Base-by-base conservation (phyloP, 1,140 invertebrate genomes). In the Drosophila takahashii region DNA sequence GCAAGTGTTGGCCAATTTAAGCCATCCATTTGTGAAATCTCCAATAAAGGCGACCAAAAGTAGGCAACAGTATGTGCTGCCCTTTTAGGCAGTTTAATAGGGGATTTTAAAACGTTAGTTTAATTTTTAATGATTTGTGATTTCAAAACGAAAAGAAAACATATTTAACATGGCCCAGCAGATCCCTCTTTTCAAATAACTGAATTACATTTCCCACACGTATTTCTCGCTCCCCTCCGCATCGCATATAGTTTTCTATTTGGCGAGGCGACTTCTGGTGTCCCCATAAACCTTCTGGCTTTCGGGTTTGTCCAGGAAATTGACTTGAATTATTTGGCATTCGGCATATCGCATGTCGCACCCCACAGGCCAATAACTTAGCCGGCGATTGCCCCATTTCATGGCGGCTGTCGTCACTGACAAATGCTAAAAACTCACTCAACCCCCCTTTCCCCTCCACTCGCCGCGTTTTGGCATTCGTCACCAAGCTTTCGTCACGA, bases 241-340 rank as follows among this genome's bases (percentile, higher is more conserved):
- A 36, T 13, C 15, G 4, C 18, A 22, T 22, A 22, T 15, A 37
- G 5, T 27, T 9, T n/a, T 53, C 48, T 54, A 53, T 53, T 53
- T 53, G 61, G 36, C 44, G 44, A 29, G 56, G 36, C 44, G 57
- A 29, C 57, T 32, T 47, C 32, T 48, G 61, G 9, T 34, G 39
- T 29, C 11, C 13, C 50, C 37, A 15, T 13, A 37, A 26, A 22
- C 47, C 37, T 47, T 34, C 54, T 37, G 11, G 41, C 13, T 18
- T 34, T 18, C 22, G 54, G 57, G 69, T 32, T 73, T 65, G 60
- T 57, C 53, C 71, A 65, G 72, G 72, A 75, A 75, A 76, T 76
- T 67, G 73, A 76, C 73, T 67, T 76, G 73, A 76, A 76, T 67
- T 76, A 76, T 76, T 76, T 77, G 61, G 39, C 73, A 52, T 73